Conservation (phyloP, 2,888 invertebrate species). For the Dryadula phaetusa region DNA sequence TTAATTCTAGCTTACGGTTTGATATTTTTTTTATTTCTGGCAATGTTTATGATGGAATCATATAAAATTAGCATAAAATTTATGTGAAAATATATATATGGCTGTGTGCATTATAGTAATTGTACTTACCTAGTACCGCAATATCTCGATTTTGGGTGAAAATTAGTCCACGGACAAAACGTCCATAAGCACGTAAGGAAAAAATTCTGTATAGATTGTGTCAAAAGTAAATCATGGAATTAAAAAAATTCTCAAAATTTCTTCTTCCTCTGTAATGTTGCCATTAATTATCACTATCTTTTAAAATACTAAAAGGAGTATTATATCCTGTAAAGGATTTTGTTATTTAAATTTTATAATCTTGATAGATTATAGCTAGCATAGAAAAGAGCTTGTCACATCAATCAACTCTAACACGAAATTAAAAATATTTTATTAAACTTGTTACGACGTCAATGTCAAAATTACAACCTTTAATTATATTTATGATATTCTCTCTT, state of each 20-base stretch:
- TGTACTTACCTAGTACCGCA: neutral
- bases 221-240: too few relatives aligned
- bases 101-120: neutral
- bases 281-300: neutral
- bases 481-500: neutral
- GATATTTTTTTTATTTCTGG: slow-evolving; percentile 12
- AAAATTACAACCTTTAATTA: neutral
- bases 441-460: neutral
- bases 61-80: neutral
- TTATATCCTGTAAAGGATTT: neutral
- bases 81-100: neutral
- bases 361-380: slow-evolving; percentile 45
- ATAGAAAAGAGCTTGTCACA: slow-evolving; percentile 57
- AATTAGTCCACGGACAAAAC: too few relatives aligned
- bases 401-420: slow-evolving; percentile 63
- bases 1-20: slow-evolving; percentile 16
- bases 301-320: neutral
- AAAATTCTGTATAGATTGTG: too few relatives aligned
- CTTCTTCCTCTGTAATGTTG: too few relatives aligned
- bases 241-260: too few relatives aligned
- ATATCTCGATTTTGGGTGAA: too few relatives aligned
- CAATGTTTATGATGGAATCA: neutral
- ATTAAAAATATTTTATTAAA: slow-evolving; percentile 1
- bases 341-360: slow-evolving; percentile 1
- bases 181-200: too few relatives aligned